A percentile compares a stretch with the other conserved stretches of the same genome.
These are phyloP conservation scores for Lordiphosa collinella DNA, from an alignment of 1,140 invertebrate genomes.

Conservation along the genomic window DNA sequence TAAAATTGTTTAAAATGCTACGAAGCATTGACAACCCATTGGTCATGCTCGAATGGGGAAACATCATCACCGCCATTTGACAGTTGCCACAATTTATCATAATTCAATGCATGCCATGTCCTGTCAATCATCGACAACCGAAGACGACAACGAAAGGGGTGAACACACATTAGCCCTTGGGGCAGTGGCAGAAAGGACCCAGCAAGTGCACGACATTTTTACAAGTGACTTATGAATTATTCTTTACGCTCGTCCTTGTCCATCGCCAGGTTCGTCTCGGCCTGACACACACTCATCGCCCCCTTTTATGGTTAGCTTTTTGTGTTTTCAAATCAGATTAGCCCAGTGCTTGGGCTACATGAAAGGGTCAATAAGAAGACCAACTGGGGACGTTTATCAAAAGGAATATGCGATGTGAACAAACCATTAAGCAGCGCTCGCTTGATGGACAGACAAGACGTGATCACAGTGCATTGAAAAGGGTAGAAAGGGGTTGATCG, in stretches of 20 bases:
- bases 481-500: conserved; percentile 38
- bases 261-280: conserved; percentile 18
- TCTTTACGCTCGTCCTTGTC: conserved; percentile 34
- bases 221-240: conserved; percentile 77
- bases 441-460: conserved; percentile 38
- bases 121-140: conserved; percentile 62
- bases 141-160: conserved; percentile 39
- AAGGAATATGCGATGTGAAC: conserved; percentile 57
- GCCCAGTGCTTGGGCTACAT: conserved; percentile 22
- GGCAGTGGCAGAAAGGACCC: conserved; percentile 11
- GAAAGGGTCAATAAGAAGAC: conserved; percentile 59
- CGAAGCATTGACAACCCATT: conserved; percentile 50
- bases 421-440: conserved; percentile 41
- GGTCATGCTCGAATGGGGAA: conserved; percentile 49
- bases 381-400: conserved; percentile 43
- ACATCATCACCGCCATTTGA: conserved; percentile 55
- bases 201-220: conserved; percentile 47
- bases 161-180: conserved; percentile 55
- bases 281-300: conserved; percentile 12
- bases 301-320: conserved; percentile 40
- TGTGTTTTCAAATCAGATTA: conserved; percentile 65
- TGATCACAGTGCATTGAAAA: conserved; percentile 45
- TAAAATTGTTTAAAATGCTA: conserved; percentile 71
- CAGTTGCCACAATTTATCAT: conserved; percentile 78
- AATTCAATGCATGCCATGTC: conserved; percentile 76